Base-by-base conservation (phyloP, 2,888 invertebrate species). In the Cabera pusaria region DNA sequence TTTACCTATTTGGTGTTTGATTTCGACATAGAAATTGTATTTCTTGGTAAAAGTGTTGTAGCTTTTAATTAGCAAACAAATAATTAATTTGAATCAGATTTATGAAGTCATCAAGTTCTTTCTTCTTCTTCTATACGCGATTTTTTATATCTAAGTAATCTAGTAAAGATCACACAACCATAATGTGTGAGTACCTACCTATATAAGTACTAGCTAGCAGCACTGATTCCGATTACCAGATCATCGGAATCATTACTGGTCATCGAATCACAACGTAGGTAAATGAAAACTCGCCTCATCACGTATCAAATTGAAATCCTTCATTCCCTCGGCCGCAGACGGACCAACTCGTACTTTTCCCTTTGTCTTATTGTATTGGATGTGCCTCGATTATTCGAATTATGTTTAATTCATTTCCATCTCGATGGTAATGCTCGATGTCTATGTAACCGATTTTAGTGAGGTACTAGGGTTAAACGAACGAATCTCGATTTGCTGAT, bases 281-380 rank as follows among this genome's bases (percentile, higher is more conserved):
- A 85, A 83, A 85, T 84, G 82, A 84, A 85, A 83, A 78, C 80
- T 77, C 76, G 78, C 72, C 79, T 80, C 85, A 87, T 89, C 89
- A 88, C 90, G 89, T 90, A 84, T 85, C 79, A 84, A 86, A 88
- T 88, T 89, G 88, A 84, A 89, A 90, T 89, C 86, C 84, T 80
- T 76, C 73, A 69, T 77, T 75, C 75, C 76, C 75, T 72, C 76
- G 70, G 78, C 80, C 80, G 76, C 80, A 76, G 70, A 64, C n/a
- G n/a, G n/a, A n/a, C n/a, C n/a, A n/a, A n/a, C n/a, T n/a, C 63
- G 64, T 68, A 75, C 75, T 75, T 78, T 78, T 73, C 79, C 80
- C 75, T 85, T 86, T 87, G 84, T 85, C 81, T 85, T 85, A 73
- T 84, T 81, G 76, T 78, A 82, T 78, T 73, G 76, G 73, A 69